These are phyloP conservation scores for Albula glossodonta DNA, from an alignment of 2,113 vertebrate species.

Conservation along the genomic window DNA sequence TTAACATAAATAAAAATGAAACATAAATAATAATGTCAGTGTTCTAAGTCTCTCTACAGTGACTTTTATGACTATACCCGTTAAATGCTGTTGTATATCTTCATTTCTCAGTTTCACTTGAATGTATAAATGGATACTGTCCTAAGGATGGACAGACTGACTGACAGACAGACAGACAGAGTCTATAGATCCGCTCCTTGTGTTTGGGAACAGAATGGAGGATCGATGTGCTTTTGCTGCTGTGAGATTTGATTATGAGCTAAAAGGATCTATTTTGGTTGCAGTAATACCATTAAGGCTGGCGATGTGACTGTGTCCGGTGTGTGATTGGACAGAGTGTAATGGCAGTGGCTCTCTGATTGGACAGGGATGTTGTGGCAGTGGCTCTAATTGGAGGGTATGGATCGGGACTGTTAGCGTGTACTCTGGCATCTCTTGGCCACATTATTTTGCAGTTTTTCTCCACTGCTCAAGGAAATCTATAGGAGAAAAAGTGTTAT, in stretches of 20 bases:
- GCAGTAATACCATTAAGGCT: constrained; percentile 51
- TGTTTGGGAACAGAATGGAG: constrained; percentile 20
- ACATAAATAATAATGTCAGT: no score
- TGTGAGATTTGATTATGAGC: constrained; percentile 54
- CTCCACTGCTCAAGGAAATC: constrained; percentile 4
- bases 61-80: no score
- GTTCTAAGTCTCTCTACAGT: no score
- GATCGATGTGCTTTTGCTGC: constrained; percentile 42
- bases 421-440: neutral
- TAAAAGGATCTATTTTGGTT: constrained; percentile 55
- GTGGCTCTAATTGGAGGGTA: constrained; percentile 39
- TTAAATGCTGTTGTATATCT: no score
- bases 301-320: constrained; percentile 21
- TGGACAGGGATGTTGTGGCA: constrained; percentile 22
- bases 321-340: constrained; percentile 37
- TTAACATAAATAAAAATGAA: no score
- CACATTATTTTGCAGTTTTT: neutral
- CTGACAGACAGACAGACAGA: neutral
- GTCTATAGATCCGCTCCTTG: neutral
- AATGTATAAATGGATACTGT: neutral
- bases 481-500: constrained; percentile 15
- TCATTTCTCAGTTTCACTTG: no score
- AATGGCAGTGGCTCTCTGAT: constrained; percentile 29
- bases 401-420: constrained; percentile 11
- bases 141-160: neutral